Conservation (phyloP, 2,888 invertebrate genomes). For the Eucriotettix oculatus region DNA sequence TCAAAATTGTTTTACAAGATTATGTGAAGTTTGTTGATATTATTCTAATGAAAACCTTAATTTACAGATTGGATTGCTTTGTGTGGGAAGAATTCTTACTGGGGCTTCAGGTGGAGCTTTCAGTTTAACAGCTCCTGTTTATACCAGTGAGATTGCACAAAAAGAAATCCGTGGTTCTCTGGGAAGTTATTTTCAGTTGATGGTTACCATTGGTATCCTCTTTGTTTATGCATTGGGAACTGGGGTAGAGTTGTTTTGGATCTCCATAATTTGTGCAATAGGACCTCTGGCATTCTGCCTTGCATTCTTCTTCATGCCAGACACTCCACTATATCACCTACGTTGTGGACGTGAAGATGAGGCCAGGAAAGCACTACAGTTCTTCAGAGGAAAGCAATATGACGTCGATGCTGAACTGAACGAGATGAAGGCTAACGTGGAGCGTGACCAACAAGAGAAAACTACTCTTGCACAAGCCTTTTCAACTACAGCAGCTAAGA, state of each 20-base stretch:
- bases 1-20: too few species aligned
- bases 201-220: constrained; percentile 69
- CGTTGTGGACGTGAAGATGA: constrained; percentile 29
- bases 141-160: constrained; percentile 72
- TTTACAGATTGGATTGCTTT: constrained; percentile 34
- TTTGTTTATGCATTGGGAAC: constrained; percentile 55
- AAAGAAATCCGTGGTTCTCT: constrained; percentile 66
- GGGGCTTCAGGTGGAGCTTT: constrained; percentile 66
- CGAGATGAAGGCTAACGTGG: constrained; percentile 37
- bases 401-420: constrained; percentile 47
- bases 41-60: neutral
- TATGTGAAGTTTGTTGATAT: too few species aligned
- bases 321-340: constrained; percentile 48
- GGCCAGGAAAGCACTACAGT: constrained; percentile 50
- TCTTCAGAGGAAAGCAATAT: constrained; percentile 56
- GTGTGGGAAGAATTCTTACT: constrained; percentile 48
- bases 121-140: constrained; percentile 69
- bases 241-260: constrained; percentile 33
- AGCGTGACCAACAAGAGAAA: constrained; percentile 33
- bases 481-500: constrained; percentile 41
- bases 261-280: constrained; percentile 47
- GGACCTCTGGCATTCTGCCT: constrained; percentile 51
- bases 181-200: constrained; percentile 76
- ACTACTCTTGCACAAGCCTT: constrained; percentile 39
- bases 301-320: constrained; percentile 71